These are phyloP conservation scores for Xanthia togata DNA, from an alignment of 2,888 invertebrate species.

Conservation along the genomic window DNA sequence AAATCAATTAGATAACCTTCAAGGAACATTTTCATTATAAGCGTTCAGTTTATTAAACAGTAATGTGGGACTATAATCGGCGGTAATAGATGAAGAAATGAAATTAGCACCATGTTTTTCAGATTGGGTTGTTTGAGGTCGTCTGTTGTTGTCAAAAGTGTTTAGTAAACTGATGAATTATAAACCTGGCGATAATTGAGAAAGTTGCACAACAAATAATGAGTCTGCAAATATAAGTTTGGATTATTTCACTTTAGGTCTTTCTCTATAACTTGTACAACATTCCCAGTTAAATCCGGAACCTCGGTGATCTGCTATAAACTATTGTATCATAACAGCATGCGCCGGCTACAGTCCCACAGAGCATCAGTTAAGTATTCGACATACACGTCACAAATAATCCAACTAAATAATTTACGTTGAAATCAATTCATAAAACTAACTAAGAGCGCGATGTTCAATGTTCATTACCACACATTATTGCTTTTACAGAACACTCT, in stretches of 20 bases:
- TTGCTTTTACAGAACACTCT: conserved; percentile 60
- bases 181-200: conserved; percentile 24
- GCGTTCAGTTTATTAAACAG: conserved; percentile 62
- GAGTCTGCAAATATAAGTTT: background rate
- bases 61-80: conserved; percentile 54
- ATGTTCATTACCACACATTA: conserved; percentile 50
- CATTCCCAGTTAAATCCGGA: conserved; percentile 44
- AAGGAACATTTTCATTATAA: conserved; percentile 69
- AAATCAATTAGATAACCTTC: conserved; percentile 62
- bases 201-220: conserved; percentile 24
- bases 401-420: conserved; percentile 66
- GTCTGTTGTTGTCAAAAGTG: conserved; percentile 17
- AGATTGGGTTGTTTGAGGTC: conserved; percentile 58
- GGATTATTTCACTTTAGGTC: background rate
- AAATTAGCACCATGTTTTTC: conserved; percentile 70
- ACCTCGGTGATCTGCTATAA: conserved; percentile 55
- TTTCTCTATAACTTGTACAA: background rate
- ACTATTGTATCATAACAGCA: conserved; percentile 61
- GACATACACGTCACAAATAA: conserved; percentile 56
- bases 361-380: conserved; percentile 59
- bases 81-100: conserved; percentile 60
- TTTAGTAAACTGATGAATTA: conserved; percentile 34
- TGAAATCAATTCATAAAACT: conserved; percentile 58
- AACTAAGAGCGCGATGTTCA: conserved; percentile 54
- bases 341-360: conserved; percentile 57